A percentile compares a stretch with the other conserved stretches of the same genome.
Evolutionary conservation across 2,113 vertebrate genomes (phyloP).

Genomic region (Tapirus terrestris): DNA sequence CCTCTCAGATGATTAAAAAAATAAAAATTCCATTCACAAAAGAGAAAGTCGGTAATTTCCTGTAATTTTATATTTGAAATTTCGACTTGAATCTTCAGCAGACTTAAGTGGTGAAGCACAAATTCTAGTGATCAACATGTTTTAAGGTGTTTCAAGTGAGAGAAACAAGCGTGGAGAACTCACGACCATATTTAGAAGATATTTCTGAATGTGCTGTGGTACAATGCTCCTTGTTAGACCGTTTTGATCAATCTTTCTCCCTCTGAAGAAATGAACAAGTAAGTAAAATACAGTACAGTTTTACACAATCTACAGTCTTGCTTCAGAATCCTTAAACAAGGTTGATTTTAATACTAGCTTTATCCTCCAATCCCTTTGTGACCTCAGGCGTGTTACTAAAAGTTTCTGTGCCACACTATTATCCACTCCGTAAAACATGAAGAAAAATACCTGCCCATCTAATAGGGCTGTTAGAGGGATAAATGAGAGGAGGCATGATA

Average conservation of each 20-base stretch:
- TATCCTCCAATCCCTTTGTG: neutral
- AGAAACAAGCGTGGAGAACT: neutral
- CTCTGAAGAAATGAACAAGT: neutral
- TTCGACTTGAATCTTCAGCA: conserved; percentile 40
- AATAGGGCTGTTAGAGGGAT: neutral
- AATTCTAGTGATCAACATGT: neutral
- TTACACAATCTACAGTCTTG: neutral
- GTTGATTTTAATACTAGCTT: neutral
- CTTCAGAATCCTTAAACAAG: neutral
- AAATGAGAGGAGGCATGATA: neutral
- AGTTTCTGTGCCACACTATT: neutral
- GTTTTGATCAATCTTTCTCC: neutral
- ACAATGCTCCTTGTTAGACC: neutral
- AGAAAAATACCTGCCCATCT: neutral
- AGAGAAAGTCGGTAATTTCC: conserved; percentile 65
- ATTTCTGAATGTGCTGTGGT: neutral
- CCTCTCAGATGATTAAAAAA: conserved; percentile 30
- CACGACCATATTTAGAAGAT: neutral
- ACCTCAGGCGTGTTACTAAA: neutral
- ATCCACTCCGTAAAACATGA: neutral
- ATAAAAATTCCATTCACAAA: conserved; percentile 61
- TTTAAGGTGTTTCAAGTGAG: conserved; percentile 27
- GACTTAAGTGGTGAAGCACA: conserved; percentile 43
- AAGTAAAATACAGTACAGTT: neutral
- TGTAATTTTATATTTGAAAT: conserved; percentile 64